Evolutionary conservation across 2,797 vertebrate genomes (phyloP).

Genomic region (Xyrichtys novacula): DNA sequence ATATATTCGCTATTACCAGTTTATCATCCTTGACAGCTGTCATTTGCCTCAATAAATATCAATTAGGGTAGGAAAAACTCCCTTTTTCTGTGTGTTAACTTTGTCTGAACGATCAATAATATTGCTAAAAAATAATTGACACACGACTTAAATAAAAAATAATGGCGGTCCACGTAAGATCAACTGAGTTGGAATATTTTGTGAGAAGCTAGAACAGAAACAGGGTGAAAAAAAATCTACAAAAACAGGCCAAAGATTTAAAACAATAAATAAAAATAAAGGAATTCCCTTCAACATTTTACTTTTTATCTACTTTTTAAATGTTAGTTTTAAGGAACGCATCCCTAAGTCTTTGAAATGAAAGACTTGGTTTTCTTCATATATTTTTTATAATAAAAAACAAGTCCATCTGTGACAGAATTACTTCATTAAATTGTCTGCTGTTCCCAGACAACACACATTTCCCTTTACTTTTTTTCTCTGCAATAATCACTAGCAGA

Average conservation of each 20-base stretch:
- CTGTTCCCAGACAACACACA: constrained; percentile 88
- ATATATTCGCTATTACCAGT: constrained; percentile 65
- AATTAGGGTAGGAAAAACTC: constrained; percentile 55
- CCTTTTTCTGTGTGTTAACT: constrained; percentile 56
- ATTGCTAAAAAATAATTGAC: constrained; percentile 58
- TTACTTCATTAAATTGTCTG: constrained; percentile 91
- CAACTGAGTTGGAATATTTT: constrained; percentile 48
- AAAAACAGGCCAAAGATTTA: constrained; percentile 80
- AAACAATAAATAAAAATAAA: constrained; percentile 90
- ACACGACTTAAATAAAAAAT: constrained; percentile 53
- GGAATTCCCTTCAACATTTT: constrained; percentile 87
- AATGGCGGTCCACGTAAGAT: constrained; percentile 50
- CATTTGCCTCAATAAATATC: constrained; percentile 83
- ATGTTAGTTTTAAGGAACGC: constrained; percentile 86
- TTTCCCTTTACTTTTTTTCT: constrained; percentile 86
- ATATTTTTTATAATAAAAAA: constrained; percentile 89
- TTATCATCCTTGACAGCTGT: constrained; percentile 56
- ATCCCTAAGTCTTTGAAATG: constrained; percentile 88
- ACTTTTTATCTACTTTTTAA: constrained; percentile 84
- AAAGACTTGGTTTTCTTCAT: constrained; percentile 91
- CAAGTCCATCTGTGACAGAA: constrained; percentile 90
- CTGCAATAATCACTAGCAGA: constrained; percentile 83
- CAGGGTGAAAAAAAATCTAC: constrained; percentile 71
- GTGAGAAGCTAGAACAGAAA: constrained; percentile 70
- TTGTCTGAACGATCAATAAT: constrained; percentile 56